A percentile compares a stretch with the other conserved stretches of the same genome.
Evolutionary conservation across 2,113 vertebrate genomes (phyloP).

Genomic region (Illadopsis cleaveri): DNA sequence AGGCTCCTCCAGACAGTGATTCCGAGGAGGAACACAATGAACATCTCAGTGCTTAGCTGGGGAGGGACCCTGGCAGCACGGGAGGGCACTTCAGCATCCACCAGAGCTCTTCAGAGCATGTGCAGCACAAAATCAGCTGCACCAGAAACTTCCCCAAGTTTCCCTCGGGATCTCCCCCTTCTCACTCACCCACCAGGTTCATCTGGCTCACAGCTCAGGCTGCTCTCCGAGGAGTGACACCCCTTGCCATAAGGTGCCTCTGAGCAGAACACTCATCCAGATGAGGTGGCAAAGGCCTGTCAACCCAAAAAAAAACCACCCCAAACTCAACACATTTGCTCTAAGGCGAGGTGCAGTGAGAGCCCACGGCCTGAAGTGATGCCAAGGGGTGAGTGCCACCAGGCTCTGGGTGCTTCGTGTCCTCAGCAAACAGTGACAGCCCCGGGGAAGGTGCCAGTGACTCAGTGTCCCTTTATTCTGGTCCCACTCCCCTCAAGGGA

Average conservation of each 20-base stretch:
- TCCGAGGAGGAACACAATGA: not conserved
- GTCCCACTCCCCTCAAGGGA: rapidly evolving
- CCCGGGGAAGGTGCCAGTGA: not conserved
- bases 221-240: not conserved
- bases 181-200: not conserved
- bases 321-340: not conserved
- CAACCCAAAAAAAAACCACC: not conserved
- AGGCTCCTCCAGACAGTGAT: not conserved
- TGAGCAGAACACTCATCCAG: not conserved
- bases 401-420: not conserved
- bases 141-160: not conserved
- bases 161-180: not conserved
- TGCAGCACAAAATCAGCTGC: not conserved
- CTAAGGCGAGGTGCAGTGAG: rapidly evolving
- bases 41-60: not conserved
- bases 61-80: not conserved
- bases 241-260: not conserved
- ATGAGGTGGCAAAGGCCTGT: not conserved
- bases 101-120: not conserved
- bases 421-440: not conserved
- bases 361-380: not conserved
- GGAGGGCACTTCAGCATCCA: not conserved
- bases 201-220: not conserved
- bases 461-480: not conserved
- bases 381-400: not conserved